Evolutionary conservation across 2,888 invertebrate genomes (phyloP).

Genomic region (Oeneis ivallda): DNA sequence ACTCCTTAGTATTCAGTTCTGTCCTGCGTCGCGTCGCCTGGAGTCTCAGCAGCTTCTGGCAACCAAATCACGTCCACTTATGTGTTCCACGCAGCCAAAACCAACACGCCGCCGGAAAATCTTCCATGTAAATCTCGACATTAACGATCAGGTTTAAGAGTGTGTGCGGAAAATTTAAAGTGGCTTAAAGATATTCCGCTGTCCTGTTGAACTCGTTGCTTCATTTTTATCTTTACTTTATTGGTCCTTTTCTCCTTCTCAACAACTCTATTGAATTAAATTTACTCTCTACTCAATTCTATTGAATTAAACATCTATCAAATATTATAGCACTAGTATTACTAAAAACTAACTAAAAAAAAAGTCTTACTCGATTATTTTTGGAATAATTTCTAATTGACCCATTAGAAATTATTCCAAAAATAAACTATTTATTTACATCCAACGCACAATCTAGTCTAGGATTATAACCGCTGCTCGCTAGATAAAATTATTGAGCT

Average conservation of each 20-base stretch:
- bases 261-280: too few species aligned
- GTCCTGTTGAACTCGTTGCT: conserved; percentile 25
- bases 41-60: conserved; percentile 65
- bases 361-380: too few species aligned
- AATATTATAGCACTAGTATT: too few species aligned
- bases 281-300: too few species aligned
- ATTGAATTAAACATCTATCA: too few species aligned
- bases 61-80: conserved; percentile 78
- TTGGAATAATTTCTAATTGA: too few species aligned
- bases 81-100: conserved; percentile 71
- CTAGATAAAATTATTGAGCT: too few species aligned
- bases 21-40: conserved; percentile 63
- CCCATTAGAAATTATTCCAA: too few species aligned
- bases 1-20: conserved; percentile 76
- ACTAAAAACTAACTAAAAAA: too few species aligned
- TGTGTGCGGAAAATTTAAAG: conserved; percentile 71
- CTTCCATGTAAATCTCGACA: conserved; percentile 79
- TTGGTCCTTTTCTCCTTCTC: neutral
- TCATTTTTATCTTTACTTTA: conserved; percentile 4
- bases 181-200: conserved; percentile 28
- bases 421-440: too few species aligned
- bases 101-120: conserved; percentile 69
- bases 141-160: conserved; percentile 76
- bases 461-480: too few species aligned
- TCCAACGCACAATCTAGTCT: too few species aligned